A percentile compares a stretch with the other conserved stretches of the same genome.
These are phyloP conservation scores for Drosophila anomalata DNA, from an alignment of 2,888 invertebrate genomes.

Conservation along the genomic window DNA sequence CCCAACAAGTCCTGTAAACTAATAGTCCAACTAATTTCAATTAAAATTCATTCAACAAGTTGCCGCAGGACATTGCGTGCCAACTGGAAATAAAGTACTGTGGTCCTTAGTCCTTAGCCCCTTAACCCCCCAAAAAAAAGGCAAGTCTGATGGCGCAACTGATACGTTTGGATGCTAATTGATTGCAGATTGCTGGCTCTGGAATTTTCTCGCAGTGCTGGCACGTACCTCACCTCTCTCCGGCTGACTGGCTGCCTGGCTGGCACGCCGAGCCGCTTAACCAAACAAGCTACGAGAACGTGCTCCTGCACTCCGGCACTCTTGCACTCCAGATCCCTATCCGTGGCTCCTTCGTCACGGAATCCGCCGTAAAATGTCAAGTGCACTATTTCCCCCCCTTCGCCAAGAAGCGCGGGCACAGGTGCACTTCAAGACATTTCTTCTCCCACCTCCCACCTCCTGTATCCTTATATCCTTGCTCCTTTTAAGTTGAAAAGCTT, in stretches of 20 bases:
- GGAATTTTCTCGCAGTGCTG: constrained; percentile 29
- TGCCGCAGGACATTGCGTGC: neutral
- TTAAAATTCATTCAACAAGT: constrained; percentile 1
- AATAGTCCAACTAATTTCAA: neutral
- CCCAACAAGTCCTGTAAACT: neutral
- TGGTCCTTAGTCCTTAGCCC: neutral
- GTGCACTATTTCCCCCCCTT: constrained; percentile 20
- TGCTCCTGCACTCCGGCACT: constrained; percentile 31
- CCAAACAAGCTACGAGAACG: constrained; percentile 41
- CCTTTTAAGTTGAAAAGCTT: constrained; percentile 1
- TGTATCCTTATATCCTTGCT: too few relatives aligned
- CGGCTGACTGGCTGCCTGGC: too few relatives aligned
- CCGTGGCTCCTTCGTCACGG: constrained; percentile 29
- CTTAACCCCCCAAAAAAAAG: neutral
- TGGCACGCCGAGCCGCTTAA: constrained; percentile 29
- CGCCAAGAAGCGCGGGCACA: neutral
- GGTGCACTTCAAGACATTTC: constrained; percentile 12
- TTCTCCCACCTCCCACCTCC: neutral
- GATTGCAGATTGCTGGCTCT: constrained; percentile 15
- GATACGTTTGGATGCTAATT: constrained; percentile 28
- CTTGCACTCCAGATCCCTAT: neutral
- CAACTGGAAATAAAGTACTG: neutral
- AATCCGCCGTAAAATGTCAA: constrained; percentile 48
- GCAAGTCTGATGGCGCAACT: neutral
- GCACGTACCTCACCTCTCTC: constrained; percentile 1